phyloP scores from a whole-genome alignment of 2,113 vertebrate genomes.

The Garra rufa region DNA sequence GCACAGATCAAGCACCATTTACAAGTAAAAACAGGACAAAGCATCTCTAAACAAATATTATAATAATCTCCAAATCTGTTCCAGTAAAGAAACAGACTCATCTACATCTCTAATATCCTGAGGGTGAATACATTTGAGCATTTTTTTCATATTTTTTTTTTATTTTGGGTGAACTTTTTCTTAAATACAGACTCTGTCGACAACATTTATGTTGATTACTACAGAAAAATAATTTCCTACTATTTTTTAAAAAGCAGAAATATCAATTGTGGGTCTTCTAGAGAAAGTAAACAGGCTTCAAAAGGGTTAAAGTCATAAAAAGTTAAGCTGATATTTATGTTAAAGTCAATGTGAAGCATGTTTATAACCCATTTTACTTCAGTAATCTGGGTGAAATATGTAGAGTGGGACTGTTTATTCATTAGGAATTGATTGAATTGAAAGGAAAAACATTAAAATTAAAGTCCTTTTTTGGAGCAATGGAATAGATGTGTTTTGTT shows the following conservation, averaged over 20 bases:
- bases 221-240: neutral
- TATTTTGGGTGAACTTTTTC: too few relatives aligned
- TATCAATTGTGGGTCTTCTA: neutral
- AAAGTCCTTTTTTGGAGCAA: too few relatives aligned
- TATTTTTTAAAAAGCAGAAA: neutral
- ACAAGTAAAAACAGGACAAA: too few relatives aligned
- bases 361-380: neutral
- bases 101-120: too few relatives aligned
- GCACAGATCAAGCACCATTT: too few relatives aligned
- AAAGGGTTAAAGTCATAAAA: neutral
- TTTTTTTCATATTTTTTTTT: too few relatives aligned
- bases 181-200: neutral
- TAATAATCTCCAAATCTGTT: too few relatives aligned
- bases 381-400: neutral
- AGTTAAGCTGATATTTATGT: neutral
- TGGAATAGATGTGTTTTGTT: neutral
- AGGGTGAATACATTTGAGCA: too few relatives aligned
- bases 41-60: too few relatives aligned
- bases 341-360: neutral
- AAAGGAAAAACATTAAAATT: neutral
- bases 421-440: neutral
- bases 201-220: neutral
- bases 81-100: too few relatives aligned
- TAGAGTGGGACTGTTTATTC: neutral
- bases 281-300: neutral